Evolutionary conservation across 64 coral and sea anemone genomes (phyloP), one percentile per base, ranked within the genome.

Genomic region (Pocillopora damicornis): DNA sequence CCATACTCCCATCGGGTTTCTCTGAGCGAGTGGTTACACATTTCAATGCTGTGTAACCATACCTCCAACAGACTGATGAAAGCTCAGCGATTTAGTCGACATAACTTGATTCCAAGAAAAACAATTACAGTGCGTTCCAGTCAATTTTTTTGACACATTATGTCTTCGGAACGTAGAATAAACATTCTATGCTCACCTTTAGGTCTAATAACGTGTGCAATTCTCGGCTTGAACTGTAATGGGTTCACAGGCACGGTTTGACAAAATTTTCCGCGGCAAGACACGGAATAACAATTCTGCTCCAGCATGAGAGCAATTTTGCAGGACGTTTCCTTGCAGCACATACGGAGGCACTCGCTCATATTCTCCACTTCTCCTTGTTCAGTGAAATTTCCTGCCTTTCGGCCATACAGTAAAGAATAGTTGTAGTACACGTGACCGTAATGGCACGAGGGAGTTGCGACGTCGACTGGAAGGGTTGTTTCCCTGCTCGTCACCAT

Each of bases 201-300:
- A 15, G 16, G 76, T 57, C 90, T 86, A 37, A 79, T 86, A 63
- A 92, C 90, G 20, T 83, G 86, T n/a, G 76, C 90, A 71, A 92
- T 73, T 51, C 72, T 92, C 13, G 81, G 75, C 15, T 87, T 78
- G 26, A 74, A 80, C 59, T 57, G 20, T 14, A 79, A 42, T n/a
- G 63, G 83, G 16, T 60, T 79, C 30, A 87, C 75, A 9, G 90
- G 90, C 11, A 87, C 75, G 16, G 90, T 92, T 30, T 67, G 90
- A 68, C 90, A 92, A 79, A 92, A 92, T 63, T 34, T 92, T 37
- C 75, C 90, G 11, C 51, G 13, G 63, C 90, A 92, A 13, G 64
- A 63, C 7, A 92, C 90, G 18, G 74, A 57, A 63, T 87, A 92
- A 76, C 90, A 92, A 51, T 79, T 92, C 37, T 26, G 75, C 18